Evolutionary conservation across 2,888 invertebrate species (phyloP).

Genomic region (Oithona nana): DNA sequence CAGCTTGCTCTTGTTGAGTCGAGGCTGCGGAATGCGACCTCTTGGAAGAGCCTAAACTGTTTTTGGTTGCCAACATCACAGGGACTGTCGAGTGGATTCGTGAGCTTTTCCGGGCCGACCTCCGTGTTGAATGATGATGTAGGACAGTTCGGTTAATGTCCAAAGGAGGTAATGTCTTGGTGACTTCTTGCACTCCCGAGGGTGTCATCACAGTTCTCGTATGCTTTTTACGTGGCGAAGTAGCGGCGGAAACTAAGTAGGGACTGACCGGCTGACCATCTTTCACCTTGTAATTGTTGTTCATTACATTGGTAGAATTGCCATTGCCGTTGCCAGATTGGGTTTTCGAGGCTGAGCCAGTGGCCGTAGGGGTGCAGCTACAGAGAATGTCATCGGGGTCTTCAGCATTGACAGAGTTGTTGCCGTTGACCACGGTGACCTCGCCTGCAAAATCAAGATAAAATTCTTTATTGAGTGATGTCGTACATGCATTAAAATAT

Average conservation of each 20-base stretch:
- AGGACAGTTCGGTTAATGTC: neutral
- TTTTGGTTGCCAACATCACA: neutral
- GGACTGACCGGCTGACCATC: too few species aligned
- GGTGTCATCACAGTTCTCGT: neutral
- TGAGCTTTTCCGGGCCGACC: neutral
- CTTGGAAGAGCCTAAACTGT: neutral
- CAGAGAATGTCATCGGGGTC: neutral
- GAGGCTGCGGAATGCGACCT: neutral
- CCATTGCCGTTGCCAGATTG: neutral
- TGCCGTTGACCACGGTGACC: neutral
- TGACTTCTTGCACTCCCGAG: neutral
- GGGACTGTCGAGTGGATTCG: neutral
- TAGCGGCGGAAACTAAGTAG: too few species aligned
- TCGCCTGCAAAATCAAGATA: too few species aligned
- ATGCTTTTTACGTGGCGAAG: neutral
- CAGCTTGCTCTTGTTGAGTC: too few species aligned
- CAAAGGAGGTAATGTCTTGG: neutral
- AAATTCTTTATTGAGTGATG: too few species aligned
- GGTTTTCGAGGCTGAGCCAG: neutral
- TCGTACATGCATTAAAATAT: too few species aligned
- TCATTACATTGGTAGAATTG: neutral
- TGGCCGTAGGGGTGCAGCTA: neutral
- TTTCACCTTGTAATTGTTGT: too few species aligned
- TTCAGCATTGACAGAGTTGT: neutral
- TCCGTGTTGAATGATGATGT: neutral